Evolutionary conservation across 1,140 invertebrate species (phyloP).

Genomic region (Brachionus calyciflorus): DNA sequence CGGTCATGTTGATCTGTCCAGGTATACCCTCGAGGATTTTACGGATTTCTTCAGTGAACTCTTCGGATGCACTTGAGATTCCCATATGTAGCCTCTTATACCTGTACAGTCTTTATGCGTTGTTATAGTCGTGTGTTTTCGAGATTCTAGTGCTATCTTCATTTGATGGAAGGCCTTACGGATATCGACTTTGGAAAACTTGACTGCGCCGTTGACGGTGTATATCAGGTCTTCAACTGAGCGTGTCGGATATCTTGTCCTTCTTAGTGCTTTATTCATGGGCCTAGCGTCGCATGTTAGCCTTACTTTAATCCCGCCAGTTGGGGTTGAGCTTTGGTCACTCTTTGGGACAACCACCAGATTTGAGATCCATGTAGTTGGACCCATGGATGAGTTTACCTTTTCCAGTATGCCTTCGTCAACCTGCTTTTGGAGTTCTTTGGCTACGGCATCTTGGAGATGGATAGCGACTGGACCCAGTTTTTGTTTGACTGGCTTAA

Average conservation of each 20-base stretch:
- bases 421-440: not conserved
- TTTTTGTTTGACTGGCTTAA: not conserved
- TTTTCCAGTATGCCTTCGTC: not conserved
- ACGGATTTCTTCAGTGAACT: slow-evolving; percentile 48
- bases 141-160: slow-evolving; percentile 23
- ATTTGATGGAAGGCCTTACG: slow-evolving; percentile 5
- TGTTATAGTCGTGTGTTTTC: slow-evolving; percentile 59
- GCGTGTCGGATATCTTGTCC: not conserved
- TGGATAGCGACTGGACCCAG: not conserved
- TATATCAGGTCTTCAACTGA: not conserved
- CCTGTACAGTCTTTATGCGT: slow-evolving; percentile 58
- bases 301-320: not conserved
- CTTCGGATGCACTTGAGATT: slow-evolving; percentile 50
- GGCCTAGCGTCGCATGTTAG: not conserved
- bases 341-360: not conserved
- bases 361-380: not conserved
- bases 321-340: not conserved
- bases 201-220: not conserved
- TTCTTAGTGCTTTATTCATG: not conserved
- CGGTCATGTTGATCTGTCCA: slow-evolving; percentile 47
- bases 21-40: slow-evolving; percentile 47
- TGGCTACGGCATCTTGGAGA: not conserved
- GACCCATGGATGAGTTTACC: not conserved
- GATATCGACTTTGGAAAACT: slow-evolving; percentile 10
- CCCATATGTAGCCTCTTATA: slow-evolving; percentile 59